These are phyloP conservation scores for Chondrosia reniformis DNA, from an alignment of 37 sponge, comb jelly and placozoan species.

Conservation along the genomic window DNA sequence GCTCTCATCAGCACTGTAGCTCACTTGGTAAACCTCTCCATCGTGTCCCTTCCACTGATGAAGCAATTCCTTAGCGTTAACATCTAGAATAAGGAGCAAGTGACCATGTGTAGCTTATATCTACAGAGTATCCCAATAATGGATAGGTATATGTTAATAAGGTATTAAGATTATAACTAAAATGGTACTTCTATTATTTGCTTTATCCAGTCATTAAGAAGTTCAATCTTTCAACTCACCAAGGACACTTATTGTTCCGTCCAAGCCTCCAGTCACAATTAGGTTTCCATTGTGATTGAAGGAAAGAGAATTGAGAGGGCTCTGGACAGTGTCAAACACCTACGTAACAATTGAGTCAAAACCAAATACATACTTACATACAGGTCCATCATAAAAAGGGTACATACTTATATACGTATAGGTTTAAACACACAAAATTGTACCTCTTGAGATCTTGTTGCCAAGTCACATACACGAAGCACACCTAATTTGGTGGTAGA, in stretches of 20 bases:
- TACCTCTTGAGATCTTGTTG: not conserved
- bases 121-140: not conserved
- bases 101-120: not conserved
- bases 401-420: not conserved
- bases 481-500: not conserved
- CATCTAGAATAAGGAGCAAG: constrained; percentile 39
- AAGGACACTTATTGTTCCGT: constrained; percentile 89
- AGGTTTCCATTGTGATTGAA: constrained; percentile 97
- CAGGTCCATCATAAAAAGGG: not conserved
- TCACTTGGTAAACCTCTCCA: constrained; percentile 71
- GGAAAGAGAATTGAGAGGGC: constrained; percentile 69
- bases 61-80: constrained; percentile 60
- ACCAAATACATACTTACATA: not conserved
- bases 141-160: not conserved
- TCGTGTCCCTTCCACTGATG: constrained; percentile 85
- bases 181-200: not conserved
- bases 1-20: constrained; percentile 93
- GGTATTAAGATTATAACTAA: not conserved
- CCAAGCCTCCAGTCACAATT: constrained; percentile 83
- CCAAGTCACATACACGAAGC: not conserved
- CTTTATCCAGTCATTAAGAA: not conserved
- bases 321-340: constrained; percentile 16
- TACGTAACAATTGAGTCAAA: not conserved
- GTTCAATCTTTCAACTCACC: constrained; percentile 35
- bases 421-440: not conserved